Base-by-base conservation (phyloP, 2,113 vertebrate species). In the Heliornis fulica region DNA sequence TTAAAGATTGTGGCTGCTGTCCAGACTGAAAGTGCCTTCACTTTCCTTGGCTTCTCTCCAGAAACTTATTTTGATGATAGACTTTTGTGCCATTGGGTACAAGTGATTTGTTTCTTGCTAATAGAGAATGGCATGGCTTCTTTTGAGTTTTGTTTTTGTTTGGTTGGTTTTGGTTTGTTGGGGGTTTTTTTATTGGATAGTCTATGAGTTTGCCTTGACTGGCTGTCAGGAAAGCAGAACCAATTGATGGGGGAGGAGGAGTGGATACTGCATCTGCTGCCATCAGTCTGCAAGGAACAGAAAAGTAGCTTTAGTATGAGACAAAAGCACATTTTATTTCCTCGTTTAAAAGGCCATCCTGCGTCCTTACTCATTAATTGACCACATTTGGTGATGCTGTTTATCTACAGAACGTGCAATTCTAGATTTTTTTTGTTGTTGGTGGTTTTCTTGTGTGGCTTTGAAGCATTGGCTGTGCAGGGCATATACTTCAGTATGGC, bases 221-320 rank as follows among this genome's bases (percentile, higher is more conserved):
- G 88, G 56, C 70, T 96, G 94, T 66, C 60, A 83, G 66, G 78
- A 85, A 88, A 95, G 90, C 97, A 96, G 96, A 97, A 96, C 94
- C 86, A 93, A 91, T 96, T 89, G 90, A 38, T 93, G 71, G 56
- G 69, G 65, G 71, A 75, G 68, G 69, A 91, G 87, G 92, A 57
- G 51, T 72, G 69, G 41, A 70, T 74, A 11, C 65, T 38, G 56
- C 97, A 98, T 97, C 97, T 98, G 98, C 97, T 97, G 50, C 96
- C 25, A 32, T 98, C 97, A 79, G 57, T 98, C 98, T 97, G 63
- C 29, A 45, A 59, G 86, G 83, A 96, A 10, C 71, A 79, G 77
- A 46, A 38, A 56, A 53, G 11, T 3, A 40, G 91, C 85, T 71
- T 45, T 51, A 59, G 59, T 26, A 63, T 36, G 63, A 96, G 90